A percentile compares a stretch with the other conserved stretches of the same genome.
These are phyloP conservation scores for Aphelenchoides fujianensis DNA, from an alignment of 1,140 invertebrate species.

Conservation along the genomic window DNA sequence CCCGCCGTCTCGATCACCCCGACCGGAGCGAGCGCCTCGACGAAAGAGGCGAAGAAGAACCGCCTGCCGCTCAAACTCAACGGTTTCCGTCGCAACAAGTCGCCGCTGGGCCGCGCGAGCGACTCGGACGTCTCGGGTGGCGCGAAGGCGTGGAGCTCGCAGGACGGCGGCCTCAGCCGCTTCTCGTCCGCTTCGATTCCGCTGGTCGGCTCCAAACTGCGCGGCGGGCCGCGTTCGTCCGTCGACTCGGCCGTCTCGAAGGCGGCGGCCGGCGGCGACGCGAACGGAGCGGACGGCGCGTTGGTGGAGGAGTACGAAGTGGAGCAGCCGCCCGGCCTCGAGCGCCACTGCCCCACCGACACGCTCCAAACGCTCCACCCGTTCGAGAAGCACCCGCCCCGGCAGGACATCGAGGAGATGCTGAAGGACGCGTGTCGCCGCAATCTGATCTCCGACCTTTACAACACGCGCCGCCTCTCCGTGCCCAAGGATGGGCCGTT, in stretches of 20 bases:
- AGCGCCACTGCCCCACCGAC: constrained; percentile 45
- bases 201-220: too few relatives aligned
- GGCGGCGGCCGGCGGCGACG: neutral
- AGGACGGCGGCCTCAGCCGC: neutral
- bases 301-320: constrained; percentile 27
- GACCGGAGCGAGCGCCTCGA: too few relatives aligned
- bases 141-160: neutral
- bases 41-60: neutral
- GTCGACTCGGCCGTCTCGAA: neutral
- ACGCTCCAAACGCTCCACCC: constrained; percentile 41
- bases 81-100: neutral
- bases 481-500: constrained; percentile 25
- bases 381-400: constrained; percentile 48
- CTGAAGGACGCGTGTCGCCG: constrained; percentile 46
- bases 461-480: constrained; percentile 44
- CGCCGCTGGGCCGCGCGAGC: neutral
- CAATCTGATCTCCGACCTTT: constrained; percentile 49
- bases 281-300: too few relatives aligned
- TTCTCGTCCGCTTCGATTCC: neutral
- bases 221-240: neutral
- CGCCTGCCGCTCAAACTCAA: neutral
- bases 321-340: constrained; percentile 49
- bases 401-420: constrained; percentile 47
- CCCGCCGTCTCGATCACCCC: too few relatives aligned
- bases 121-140: too few relatives aligned